Base-by-base conservation (phyloP, 2,888 invertebrate species). In the Harpagoxenus sublaevis region DNA sequence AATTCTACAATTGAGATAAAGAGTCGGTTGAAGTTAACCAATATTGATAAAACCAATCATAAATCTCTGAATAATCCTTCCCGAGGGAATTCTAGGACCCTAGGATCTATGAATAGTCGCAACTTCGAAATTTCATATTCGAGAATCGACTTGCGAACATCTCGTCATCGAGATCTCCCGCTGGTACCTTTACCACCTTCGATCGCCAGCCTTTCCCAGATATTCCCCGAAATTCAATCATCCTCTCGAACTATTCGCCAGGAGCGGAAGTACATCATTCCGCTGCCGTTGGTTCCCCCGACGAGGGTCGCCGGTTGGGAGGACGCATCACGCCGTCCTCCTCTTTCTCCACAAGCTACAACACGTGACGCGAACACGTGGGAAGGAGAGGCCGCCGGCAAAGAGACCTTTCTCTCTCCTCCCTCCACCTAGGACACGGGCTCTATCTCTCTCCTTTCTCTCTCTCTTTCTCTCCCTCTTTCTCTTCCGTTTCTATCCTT, bases 201-300 rank as follows among this genome's bases (percentile, higher is more conserved):
- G 73, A 35, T 60, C 35, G 60, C 18, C 23, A 45, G 8, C 31
- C n/a, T 71, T 48, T 70, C 28, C 18, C 48, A 48, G 71, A 60
- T 28, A 48, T 62, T 48, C n/a, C n/a, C 73, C 79, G 79, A 81
- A 81, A 81, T 73, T 73, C 60, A 79, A 71, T 81, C 79, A 60
- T 81, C 12, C 79, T 81, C 39, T 71, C 74, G 12, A 71, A 81
- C 57, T 73, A 60, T 71, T 81, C 71, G 23, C 48, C 79, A 51
- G 62, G 48, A 91, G 90, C 94, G 94, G 94, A 94, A 94, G 93
- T 92, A 93, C 94, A 94, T 94, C 94, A 91, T 94, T 92, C 92
- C 90, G 92, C 92, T 63, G 83, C 84, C 48, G 84, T 77, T 81
- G 86, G 81, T 57, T 86, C 68, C 75, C 82, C 75, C 57, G 70